Base-by-base conservation (phyloP, 2,888 invertebrate genomes). In the Clistopyga incitator region DNA sequence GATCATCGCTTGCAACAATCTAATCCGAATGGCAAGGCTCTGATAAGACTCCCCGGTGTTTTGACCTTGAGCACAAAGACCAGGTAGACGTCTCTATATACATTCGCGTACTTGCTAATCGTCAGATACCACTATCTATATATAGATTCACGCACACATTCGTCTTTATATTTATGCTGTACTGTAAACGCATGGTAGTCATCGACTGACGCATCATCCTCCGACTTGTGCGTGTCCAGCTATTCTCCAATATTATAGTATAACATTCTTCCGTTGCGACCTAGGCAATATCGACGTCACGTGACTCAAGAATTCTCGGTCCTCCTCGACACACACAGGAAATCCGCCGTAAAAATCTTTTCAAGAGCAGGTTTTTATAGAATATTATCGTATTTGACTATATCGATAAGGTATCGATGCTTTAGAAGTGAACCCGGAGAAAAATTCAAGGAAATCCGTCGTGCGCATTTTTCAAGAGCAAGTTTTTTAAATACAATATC, bases 1-100 rank as follows among this genome's bases (percentile, higher is more conserved):
- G 47, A 13, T 67, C 70, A 20, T 42, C 72, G 59, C 42, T 67
- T 59, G 76, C 72, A 29, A 81, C 59, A 67, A 72, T 67, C 81
- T 67, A 50, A 67, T 77, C 72, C 38, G 47, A 67, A 67, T 71
- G 56, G 59, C 20, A 11, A 13, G 10, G 23, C 47, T n/a, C n/a
- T n/a, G 81, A 81, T 81, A 72, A 81, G 76, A 59, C 3, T 42
- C 50, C 23, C 20, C 6, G 6, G 42, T 25, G 56, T 50, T 65
- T 65, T 50, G 64, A 23, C 64, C 76, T 71, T 76, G 42, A 54
- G 23, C 18, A 65, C 54, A 45, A 4, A 29, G 38, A 65, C 4
- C 10, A 38, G n/a, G 25, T 4, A 61, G 20, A 38, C n/a, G 20
- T 64, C n/a, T 64, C 11, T 11, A 38, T 42, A 25, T 59, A 45